A percentile compares a stretch with the other conserved stretches of the same genome.
phyloP scores from a whole-genome alignment of 2,888 invertebrate species.

The Ommatoiulus sabulosus region DNA sequence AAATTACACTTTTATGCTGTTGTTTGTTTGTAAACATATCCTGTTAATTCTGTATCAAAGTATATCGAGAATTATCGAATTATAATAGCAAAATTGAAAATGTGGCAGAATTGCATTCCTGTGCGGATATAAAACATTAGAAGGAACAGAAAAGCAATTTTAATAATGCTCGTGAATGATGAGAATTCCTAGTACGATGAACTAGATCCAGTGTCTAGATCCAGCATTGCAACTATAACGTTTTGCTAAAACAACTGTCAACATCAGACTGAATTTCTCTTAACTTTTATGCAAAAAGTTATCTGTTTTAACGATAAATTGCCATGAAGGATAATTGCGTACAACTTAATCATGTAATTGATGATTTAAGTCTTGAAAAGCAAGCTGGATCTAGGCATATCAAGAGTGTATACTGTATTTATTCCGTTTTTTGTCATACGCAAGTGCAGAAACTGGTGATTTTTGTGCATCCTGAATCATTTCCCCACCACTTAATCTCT shows the following conservation, averaged over 20 bases:
- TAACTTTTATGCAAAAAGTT: too few relatives aligned
- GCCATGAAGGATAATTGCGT: not conserved
- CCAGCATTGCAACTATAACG: not conserved
- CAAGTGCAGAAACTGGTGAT: not conserved
- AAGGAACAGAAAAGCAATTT: slow-evolving; percentile 10
- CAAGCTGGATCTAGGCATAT: not conserved
- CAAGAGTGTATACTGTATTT: not conserved
- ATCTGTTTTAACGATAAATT: too few relatives aligned
- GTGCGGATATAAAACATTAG: not conserved
- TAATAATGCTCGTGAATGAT: not conserved
- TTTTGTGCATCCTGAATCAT: not conserved
- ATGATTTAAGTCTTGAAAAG: not conserved
- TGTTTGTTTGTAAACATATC: not conserved
- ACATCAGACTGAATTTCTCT: not conserved
- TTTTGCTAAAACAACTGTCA: not conserved
- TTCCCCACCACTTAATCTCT: not conserved
- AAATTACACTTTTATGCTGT: not conserved
- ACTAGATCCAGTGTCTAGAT: not conserved
- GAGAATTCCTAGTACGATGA: not conserved
- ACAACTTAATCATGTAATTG: not conserved
- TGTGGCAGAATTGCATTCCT: not conserved
- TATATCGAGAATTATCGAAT: not conserved
- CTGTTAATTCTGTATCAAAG: not conserved
- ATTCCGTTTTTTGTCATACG: not conserved
- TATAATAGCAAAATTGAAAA: not conserved